Evolutionary conservation across 2,797 vertebrate species (phyloP), one percentile per base, ranked within the genome.

Genomic region (Cetoscarus ocellatus): DNA sequence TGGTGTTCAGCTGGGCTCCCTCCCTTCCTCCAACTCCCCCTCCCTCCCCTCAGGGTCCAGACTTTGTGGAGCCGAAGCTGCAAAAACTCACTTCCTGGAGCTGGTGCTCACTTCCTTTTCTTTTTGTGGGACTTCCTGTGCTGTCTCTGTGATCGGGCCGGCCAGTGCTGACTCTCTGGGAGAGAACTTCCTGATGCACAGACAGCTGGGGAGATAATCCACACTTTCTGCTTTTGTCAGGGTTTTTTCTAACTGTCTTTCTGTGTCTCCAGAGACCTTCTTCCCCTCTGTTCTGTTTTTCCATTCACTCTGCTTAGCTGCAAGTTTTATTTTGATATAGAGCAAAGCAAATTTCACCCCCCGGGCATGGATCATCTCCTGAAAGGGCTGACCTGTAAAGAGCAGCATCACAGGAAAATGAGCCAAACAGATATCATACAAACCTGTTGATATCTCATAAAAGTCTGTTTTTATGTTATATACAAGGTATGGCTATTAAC

Each of bases 121-220:
- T 94, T 93, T 94, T 93, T 92, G 90, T 91, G 89, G 86, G 81
- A 91, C 93, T 95, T 95, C 94, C 94, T 94, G 93, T 76, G 80
- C 92, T 86, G 89, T 88, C 85, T 90, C 85, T 94, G 85, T 90
- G 94, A 94, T 93, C 91, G 88, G 86, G 79, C 89, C 75, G 79
- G 85, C 70, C 87, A 81, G 88, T 88, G 88, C 83, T 80, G 88
- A 88, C 88, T 91, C 85, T 91, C 85, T 82, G 86, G 90, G 86
- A 91, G 91, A 78, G 79, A 51, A 91, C 91, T 93, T 95, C 94
- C 94, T 94, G 93, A 92, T 86, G 87, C 89, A 87, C 79, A 80
- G 90, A 93, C 92, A 94, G 93, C 93, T 94, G 93, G 79, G 77
- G 80, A 94, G 94, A 95, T 95, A 92, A 93, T 93, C 91, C 89